Evolutionary conservation across 2,113 vertebrate species (phyloP).

Genomic region (Apteryx owenii): DNA sequence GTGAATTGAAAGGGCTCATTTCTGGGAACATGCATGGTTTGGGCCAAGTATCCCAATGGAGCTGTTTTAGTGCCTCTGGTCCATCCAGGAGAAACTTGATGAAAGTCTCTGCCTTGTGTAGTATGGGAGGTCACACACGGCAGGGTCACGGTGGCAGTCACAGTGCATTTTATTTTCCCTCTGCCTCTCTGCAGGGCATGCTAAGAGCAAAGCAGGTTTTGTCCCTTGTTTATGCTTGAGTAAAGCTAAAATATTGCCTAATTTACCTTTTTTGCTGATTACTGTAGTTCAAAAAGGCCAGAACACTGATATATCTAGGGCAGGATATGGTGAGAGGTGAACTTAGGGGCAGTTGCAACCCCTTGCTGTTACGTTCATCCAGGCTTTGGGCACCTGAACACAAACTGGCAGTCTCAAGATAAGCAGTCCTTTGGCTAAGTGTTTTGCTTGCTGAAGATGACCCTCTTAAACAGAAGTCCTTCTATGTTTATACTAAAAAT

Average conservation of each 20-base stretch:
- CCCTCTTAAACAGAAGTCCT: background rate
- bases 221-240: too few species aligned
- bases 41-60: background rate
- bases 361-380: background rate
- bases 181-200: background rate
- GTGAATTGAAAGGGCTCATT: background rate
- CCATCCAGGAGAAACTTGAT: background rate
- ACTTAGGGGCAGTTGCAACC: background rate
- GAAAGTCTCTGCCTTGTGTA: background rate
- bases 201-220: too few species aligned
- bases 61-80: background rate
- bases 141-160: background rate
- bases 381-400: background rate
- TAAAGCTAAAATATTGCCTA: background rate
- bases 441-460: background rate
- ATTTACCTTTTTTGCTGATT: background rate
- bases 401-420: background rate
- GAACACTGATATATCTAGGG: background rate
- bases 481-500: background rate
- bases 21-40: background rate
- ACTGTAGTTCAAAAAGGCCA: background rate
- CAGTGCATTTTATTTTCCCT: background rate
- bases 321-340: background rate
- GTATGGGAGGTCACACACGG: background rate
- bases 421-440: background rate